Percentiles rank a stretch among this genome's conserved stretches.
Evolutionary conservation across 2,888 invertebrate genomes (phyloP).

Genomic region (Nomada goodeniana): DNA sequence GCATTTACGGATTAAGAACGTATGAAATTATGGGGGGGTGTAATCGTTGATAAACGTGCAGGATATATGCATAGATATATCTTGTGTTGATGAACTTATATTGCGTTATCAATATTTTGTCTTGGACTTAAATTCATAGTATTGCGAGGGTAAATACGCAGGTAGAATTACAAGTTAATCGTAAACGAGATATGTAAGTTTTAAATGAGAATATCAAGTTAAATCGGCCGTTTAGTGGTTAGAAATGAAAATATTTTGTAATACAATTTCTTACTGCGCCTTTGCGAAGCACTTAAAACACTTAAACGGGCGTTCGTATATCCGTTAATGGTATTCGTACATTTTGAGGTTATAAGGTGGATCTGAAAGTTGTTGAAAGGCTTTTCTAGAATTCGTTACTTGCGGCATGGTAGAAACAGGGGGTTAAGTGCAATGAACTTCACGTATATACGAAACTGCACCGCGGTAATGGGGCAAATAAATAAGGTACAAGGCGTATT

Average conservation of each 20-base stretch:
- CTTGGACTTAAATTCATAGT: neutral
- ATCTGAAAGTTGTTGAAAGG: neutral
- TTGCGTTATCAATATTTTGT: neutral
- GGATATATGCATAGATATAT: neutral
- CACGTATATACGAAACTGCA: constrained; percentile 40
- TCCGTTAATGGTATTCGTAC: neutral
- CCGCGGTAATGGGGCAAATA: constrained; percentile 34
- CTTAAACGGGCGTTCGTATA: too few species aligned
- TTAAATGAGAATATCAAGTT: neutral
- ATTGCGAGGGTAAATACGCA: constrained; percentile 20
- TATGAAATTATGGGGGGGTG: neutral
- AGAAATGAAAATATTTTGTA: neutral
- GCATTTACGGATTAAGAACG: neutral
- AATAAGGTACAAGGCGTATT: constrained; percentile 42
- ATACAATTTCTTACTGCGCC: neutral
- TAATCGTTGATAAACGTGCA: neutral
- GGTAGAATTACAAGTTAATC: constrained; percentile 21
- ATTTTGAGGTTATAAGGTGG: constrained; percentile 54
- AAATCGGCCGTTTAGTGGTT: neutral
- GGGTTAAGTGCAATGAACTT: constrained; percentile 63
- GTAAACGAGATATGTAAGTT: constrained; percentile 6
- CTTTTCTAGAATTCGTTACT: constrained; percentile 13
- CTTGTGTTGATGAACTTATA: neutral
- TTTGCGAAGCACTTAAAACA: neutral
- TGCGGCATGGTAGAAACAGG: constrained; percentile 24